These are phyloP conservation scores for Chloroclysta siterata DNA, from an alignment of 2,888 invertebrate genomes.

Conservation along the genomic window DNA sequence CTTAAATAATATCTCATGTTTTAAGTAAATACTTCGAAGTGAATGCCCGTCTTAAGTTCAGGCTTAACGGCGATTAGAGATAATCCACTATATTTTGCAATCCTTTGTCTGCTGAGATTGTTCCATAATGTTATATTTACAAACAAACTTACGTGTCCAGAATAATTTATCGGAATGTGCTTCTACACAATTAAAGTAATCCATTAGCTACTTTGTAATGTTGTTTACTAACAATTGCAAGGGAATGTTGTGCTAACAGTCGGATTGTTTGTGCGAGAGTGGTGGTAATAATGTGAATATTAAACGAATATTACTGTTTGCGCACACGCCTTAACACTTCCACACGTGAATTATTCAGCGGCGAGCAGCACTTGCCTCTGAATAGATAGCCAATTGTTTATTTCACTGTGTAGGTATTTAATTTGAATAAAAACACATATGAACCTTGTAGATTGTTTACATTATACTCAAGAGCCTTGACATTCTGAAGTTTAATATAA, in stretches of 20 bases:
- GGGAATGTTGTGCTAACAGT: conserved; percentile 54
- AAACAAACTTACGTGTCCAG: conserved; percentile 19
- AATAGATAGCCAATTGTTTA: conserved; percentile 59
- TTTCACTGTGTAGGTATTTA: conserved; percentile 47
- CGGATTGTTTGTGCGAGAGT: conserved; percentile 61
- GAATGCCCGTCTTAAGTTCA: conserved; percentile 7
- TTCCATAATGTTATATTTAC: conserved; percentile 23
- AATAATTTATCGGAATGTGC: conserved; percentile 19
- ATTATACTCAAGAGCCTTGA: neutral
- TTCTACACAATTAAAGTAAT: conserved; percentile 35
- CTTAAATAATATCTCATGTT: conserved; percentile 5
- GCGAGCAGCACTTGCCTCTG: conserved; percentile 49
- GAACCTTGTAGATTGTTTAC: conserved; percentile 9
- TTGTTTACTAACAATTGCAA: conserved; percentile 58
- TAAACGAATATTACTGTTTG: conserved; percentile 76
- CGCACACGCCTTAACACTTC: conserved; percentile 72
- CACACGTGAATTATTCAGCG: conserved; percentile 75
- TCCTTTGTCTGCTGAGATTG: conserved; percentile 24
- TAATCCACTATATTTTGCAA: conserved; percentile 25
- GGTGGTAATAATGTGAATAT: conserved; percentile 74
- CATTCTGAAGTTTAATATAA: neutral
- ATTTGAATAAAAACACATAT: conserved; percentile 43
- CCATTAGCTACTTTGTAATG: conserved; percentile 26
- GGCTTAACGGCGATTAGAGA: conserved; percentile 10
- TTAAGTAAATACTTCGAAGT: conserved; percentile 25